Base-by-base conservation (phyloP, 2,113 vertebrate genomes). In the Bucco capensis region DNA sequence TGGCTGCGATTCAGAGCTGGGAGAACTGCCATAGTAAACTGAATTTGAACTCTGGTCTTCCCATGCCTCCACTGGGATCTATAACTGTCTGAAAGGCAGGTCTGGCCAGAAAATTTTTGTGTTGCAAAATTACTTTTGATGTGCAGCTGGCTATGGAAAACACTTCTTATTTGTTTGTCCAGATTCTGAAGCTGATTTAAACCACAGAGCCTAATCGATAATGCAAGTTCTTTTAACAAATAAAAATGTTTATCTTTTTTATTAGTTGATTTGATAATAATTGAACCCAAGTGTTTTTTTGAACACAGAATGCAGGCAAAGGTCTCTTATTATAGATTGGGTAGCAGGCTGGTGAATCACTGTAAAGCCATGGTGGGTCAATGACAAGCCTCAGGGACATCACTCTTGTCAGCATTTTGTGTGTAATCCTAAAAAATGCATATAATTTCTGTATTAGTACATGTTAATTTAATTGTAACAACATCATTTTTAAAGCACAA, bases 31-130 rank as follows among this genome's bases (percentile, higher is more conserved):
- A 96, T 92, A 87, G 95, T 96, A 96, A 96, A 96, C 96, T 96
- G 95, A 95, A 94, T 96, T 91, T 96, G 96, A 96, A 96, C 95
- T 96, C 96, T 95, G 92, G 81, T 96, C 95, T 96, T 96, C 95
- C 89, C 92, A 93, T 93, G 93, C 84, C 93, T 96, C 95, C 92
- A 74, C 95, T 95, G 95, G 96, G 96, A 96, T 96, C 95, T 92
- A 93, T 96, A 96, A 94, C 95, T 95, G 95, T 96, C 94, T 96
- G 44, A 93, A 96, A 93, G 86, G 89, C 93, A 96, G 92, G 95
- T 92, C 92, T 93, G 86, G 93, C 93, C 93, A 96, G 89, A 95
- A 96, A 92, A 76, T 69, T 95, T 94, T 84, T 93, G 92, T 92
- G 86, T 96, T 96, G 94, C 94, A 96, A 94, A 93, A 93, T 94